Evolutionary conservation across 1,140 invertebrate genomes (phyloP), one percentile per base, ranked within the genome.

Genomic region (Lepidostoma basale): DNA sequence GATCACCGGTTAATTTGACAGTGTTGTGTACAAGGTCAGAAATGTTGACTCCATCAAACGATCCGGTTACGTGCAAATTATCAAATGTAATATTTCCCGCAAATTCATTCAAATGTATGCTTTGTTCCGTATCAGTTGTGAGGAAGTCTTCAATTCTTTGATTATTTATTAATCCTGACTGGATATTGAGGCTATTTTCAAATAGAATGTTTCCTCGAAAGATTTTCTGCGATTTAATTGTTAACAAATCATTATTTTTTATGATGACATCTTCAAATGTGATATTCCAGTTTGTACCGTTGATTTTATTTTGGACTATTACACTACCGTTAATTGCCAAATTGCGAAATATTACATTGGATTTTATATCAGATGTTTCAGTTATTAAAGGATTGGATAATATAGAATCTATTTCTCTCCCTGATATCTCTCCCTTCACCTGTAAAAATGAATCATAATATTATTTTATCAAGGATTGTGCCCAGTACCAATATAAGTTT

Each of bases 391-490:
- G 79, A 76, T 85, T 85, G 23, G 77, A 54, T 2, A 82, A 71
- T 10, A 83, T 78, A 20, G 81, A 75, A 28, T 78, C 77, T 9
- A 80, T 68, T 30, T 77, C 74, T 45, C 75, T 70, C 3, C 82
- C 83, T 25, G 76, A 77, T 23, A 84, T 77, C 12, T 75, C 75
- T n/a, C 83, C 83, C 67, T 78, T 73, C 0, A 84, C 75, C 82
- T 84, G 45, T 0, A 69, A 73, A 56, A n/a, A 26, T 23, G n/a
- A n/a, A n/a, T n/a, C n/a, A n/a, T n/a, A n/a, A n/a, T n/a, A n/a
- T n/a, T n/a, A n/a, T n/a, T n/a, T n/a, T n/a, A n/a, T n/a, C n/a
- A n/a, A n/a, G n/a, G n/a, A n/a, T n/a, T n/a, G n/a, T n/a, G n/a
- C n/a, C n/a, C n/a, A n/a, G n/a, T n/a, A n/a, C n/a, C n/a, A n/a